phyloP scores from a whole-genome alignment of 1,140 invertebrate species.

The Cepaea nemoralis region DNA sequence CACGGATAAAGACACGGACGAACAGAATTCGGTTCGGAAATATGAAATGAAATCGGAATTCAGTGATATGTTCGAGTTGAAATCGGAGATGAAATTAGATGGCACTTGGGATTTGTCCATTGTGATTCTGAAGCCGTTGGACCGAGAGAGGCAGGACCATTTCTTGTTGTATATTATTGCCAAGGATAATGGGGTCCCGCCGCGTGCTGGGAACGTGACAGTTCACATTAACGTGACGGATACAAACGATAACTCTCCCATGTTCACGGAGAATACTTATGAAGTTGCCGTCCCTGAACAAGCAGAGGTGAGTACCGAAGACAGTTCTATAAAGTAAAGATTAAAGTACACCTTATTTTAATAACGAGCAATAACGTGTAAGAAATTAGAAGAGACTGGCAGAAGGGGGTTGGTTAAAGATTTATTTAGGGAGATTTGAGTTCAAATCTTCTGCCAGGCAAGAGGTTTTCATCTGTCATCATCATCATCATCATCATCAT shows the following conservation, averaged over 20 bases:
- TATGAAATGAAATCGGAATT: constrained; percentile 60
- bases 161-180: constrained; percentile 90
- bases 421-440: too few species aligned
- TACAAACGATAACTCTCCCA: constrained; percentile 92
- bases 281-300: constrained; percentile 52
- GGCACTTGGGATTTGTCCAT: constrained; percentile 56
- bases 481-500: too few species aligned
- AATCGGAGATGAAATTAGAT: constrained; percentile 59
- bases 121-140: constrained; percentile 73
- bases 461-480: too few species aligned
- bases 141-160: constrained; percentile 89
- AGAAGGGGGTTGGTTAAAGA: too few species aligned
- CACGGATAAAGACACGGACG: constrained; percentile 74
- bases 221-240: constrained; percentile 76
- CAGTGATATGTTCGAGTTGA: constrained; percentile 54
- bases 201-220: constrained; percentile 71
- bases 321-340: too few species aligned
- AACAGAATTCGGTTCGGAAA: constrained; percentile 70
- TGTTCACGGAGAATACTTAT: constrained; percentile 76
- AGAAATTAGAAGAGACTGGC: too few species aligned
- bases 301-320: constrained; percentile 26
- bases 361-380: not conserved
- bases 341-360: not conserved
- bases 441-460: too few species aligned
- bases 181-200: constrained; percentile 87